Evolutionary conservation across 2,797 vertebrate species (phyloP).

Genomic region (Poeciliopsis infans): DNA sequence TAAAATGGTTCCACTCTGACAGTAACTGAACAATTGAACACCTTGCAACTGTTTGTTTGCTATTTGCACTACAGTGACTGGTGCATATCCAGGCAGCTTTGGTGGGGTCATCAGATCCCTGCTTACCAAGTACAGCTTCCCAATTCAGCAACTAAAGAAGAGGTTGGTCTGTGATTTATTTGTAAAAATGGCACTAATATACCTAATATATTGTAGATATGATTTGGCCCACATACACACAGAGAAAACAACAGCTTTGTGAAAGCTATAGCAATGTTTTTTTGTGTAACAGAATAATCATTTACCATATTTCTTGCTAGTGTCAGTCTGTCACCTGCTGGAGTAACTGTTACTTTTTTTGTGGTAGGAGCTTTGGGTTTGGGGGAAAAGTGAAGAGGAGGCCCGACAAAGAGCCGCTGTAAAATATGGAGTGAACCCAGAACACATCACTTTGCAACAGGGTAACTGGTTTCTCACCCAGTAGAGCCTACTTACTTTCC

Average conservation of each 20-base stretch:
- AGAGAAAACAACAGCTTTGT: not conserved
- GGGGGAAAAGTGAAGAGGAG: slow-evolving; percentile 81
- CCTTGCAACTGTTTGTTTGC: slow-evolving; percentile 10
- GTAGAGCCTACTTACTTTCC: not conserved
- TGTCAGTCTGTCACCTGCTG: not conserved
- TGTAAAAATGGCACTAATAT: not conserved
- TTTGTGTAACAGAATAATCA: not conserved
- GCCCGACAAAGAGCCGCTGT: slow-evolving; percentile 81
- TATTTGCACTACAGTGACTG: slow-evolving; percentile 84
- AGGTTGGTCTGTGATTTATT: slow-evolving; percentile 57
- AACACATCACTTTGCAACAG: slow-evolving; percentile 76
- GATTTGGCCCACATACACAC: not conserved
- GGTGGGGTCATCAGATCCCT: slow-evolving; percentile 94
- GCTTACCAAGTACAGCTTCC: slow-evolving; percentile 82
- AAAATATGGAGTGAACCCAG: slow-evolving; percentile 71
- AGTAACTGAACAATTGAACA: slow-evolving; percentile 57
- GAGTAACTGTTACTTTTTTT: slow-evolving; percentile 9
- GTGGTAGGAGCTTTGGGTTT: slow-evolving; percentile 83
- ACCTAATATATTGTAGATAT: not conserved
- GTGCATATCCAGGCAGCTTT: slow-evolving; percentile 93
- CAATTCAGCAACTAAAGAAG: slow-evolving; percentile 29
- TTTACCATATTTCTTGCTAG: not conserved
- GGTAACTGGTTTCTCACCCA: too few relatives aligned
- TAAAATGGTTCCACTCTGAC: slow-evolving; percentile 1
- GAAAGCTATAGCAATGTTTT: not conserved